Evolutionary conservation across 2,113 vertebrate genomes (phyloP), one percentile per base, ranked within the genome.

Genomic region (Petromus typicus): DNA sequence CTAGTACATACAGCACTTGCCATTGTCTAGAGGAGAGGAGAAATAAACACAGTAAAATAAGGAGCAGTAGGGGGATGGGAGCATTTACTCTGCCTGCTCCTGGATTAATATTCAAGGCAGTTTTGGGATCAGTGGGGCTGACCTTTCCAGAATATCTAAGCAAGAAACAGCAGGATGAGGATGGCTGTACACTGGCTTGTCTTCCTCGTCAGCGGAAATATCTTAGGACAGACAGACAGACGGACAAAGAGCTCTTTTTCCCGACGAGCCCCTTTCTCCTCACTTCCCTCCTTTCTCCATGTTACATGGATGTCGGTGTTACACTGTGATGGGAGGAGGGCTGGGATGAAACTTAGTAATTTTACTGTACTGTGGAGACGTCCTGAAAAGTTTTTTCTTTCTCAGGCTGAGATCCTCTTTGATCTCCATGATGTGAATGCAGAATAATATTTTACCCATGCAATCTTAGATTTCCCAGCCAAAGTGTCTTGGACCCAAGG

Each of bases 1-100:
- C 37, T 92, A 86, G 92, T 78, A 23, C 40, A 34, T 57, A 69
- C 34, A 83, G 3, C 37, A 18, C 84, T 32, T 40, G 45, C 45
- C 40, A 86, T 67, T 32, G 88, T 86, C 43, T 93, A 90, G 76
- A 75, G 89, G 45, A 79, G 17, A 37, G 20, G 30, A 80, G 61
- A 48, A 89, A 94, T 59, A 91, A 40, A 90, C 73, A 79, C 57
- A 43, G 66, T 78, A 85, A 90, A 89, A 85, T 86, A 90, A 89
- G 43, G n/a, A 90, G 56, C 61, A 85, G 48, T 71, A 87, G 48
- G 25, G 37, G 83, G 30, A 76, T 51, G 30, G 85, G 59, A 45
- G 12, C n/a, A 40, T 20, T 73, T 66, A 11, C 2, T 90, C 25
- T 20, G n/a, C 63, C 51, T 95, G 7, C 80, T 89, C 4, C 40